Conservation (phyloP, 1,140 invertebrate species). For the Meloidogyne hapla region DNA sequence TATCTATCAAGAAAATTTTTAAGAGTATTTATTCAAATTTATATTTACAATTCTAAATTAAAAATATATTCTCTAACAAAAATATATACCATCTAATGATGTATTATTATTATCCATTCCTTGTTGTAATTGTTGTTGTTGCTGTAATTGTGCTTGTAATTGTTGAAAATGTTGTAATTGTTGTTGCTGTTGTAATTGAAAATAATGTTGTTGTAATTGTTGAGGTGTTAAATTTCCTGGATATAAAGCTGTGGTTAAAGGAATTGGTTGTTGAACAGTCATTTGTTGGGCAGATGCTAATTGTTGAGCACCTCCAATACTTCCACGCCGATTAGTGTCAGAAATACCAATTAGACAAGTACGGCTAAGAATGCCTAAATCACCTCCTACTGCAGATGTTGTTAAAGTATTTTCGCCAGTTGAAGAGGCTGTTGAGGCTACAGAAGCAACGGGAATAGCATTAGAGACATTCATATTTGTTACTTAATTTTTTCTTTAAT, state of each 20-base stretch:
- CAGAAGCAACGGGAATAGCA: neutral
- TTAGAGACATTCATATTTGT: conserved; percentile 3
- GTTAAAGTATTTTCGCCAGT: neutral
- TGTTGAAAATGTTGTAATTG: conserved; percentile 26
- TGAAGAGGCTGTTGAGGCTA: neutral
- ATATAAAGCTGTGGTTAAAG: conserved; percentile 1
- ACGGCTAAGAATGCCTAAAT: conserved; percentile 21
- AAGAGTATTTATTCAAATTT: too few species aligned
- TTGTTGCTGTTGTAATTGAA: conserved; percentile 25
- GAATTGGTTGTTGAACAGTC: conserved; percentile 16
- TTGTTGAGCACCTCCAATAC: conserved; percentile 2
- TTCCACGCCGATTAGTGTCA: conserved; percentile 10
- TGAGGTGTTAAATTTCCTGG: conserved; percentile 28
- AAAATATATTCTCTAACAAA: neutral
- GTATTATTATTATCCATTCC: neutral
- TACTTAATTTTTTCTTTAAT: neutral
- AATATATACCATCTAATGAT: neutral
- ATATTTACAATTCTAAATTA: neutral
- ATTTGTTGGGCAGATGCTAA: neutral
- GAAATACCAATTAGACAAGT: conserved; percentile 38
- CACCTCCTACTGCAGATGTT: conserved; percentile 8
- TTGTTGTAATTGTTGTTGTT: neutral
- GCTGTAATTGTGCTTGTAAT: conserved; percentile 2
- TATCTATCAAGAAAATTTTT: too few species aligned
- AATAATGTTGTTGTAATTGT: conserved; percentile 25